Evolutionary conservation across 2,113 vertebrate species (phyloP).

Genomic region (Nannospalax galili): DNA sequence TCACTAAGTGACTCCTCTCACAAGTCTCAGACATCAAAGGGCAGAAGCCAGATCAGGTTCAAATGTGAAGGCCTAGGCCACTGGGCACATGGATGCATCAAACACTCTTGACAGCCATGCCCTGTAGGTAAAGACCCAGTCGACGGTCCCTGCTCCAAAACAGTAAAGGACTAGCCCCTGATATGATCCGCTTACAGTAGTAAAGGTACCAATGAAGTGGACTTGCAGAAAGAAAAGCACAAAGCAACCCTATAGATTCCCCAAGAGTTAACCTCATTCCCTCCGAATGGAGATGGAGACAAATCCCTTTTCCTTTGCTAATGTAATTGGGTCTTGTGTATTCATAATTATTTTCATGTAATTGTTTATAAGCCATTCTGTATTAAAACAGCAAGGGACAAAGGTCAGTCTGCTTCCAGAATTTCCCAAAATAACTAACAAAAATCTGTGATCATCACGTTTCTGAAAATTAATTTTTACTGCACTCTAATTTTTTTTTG

Average conservation of each 20-base stretch:
- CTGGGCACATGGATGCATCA: too few species aligned
- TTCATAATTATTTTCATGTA: too few species aligned
- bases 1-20: background rate
- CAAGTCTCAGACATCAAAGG: background rate
- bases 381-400: background rate
- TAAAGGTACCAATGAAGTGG: background rate
- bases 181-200: background rate
- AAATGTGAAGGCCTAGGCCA: background rate
- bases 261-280: background rate
- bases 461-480: background rate
- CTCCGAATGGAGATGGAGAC: background rate
- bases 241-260: too few species aligned
- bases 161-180: background rate
- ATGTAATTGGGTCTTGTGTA: background rate
- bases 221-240: background rate
- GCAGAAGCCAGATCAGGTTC: background rate
- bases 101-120: too few species aligned
- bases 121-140: background rate
- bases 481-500: background rate
- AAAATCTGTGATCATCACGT: background rate
- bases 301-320: background rate
- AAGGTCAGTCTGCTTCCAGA: background rate
- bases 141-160: background rate
- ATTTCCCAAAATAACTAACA: background rate
- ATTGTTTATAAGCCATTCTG: background rate